phyloP scores from a whole-genome alignment of 2,113 vertebrate species.

The Australoheros scitulus region DNA sequence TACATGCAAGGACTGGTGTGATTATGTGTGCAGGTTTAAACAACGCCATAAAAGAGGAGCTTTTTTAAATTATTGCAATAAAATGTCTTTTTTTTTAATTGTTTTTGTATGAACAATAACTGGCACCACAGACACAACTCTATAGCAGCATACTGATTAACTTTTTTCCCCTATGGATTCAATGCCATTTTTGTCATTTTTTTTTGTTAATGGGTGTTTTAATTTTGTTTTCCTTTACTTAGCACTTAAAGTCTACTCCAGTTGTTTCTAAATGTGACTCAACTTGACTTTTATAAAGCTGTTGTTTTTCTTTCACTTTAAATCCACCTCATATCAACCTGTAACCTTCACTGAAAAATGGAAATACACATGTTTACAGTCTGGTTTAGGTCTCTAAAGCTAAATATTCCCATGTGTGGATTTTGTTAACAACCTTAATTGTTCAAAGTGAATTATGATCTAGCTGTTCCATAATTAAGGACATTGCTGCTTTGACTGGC shows the following conservation, averaged over 20 bases:
- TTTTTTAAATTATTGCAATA: too few species aligned
- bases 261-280: background rate
- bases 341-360: background rate
- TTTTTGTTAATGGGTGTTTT: background rate
- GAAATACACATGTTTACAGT: background rate
- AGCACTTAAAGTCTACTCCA: too few species aligned
- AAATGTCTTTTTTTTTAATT: too few species aligned
- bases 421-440: background rate
- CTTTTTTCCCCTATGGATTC: too few species aligned
- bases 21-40: slow-evolving; percentile 1
- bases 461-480: background rate
- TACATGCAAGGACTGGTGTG: background rate
- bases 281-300: background rate
- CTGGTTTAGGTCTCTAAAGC: background rate
- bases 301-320: background rate
- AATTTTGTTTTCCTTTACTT: background rate
- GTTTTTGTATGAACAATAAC: too few species aligned
- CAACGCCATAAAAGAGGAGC: background rate
- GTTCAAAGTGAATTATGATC: background rate
- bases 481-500: background rate
- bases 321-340: background rate
- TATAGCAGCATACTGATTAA: background rate
- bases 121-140: background rate
- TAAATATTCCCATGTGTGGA: background rate
- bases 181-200: background rate